These are phyloP conservation scores for Argyresthia goedartella DNA, from an alignment of 2,888 invertebrate species.

Conservation along the genomic window DNA sequence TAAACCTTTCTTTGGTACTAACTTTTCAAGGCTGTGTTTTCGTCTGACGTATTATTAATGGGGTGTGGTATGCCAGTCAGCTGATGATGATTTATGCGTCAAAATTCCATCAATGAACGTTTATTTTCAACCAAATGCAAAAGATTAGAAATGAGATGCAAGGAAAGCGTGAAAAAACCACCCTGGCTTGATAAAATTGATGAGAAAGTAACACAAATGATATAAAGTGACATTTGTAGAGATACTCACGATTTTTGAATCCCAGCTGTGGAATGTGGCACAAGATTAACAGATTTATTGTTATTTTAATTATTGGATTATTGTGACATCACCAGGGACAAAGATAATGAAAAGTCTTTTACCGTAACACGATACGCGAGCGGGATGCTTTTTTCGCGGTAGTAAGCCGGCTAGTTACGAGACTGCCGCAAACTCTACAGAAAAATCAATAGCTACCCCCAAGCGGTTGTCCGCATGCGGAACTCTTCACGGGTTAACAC, in stretches of 20 bases:
- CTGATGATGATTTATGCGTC: slow-evolving; percentile 32
- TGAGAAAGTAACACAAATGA: slow-evolving; percentile 16
- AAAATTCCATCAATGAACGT: background rate
- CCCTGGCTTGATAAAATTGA: slow-evolving; percentile 13
- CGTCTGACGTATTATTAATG: slow-evolving; percentile 30
- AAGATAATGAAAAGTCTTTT: slow-evolving; percentile 31
- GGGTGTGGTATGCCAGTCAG: slow-evolving; percentile 32
- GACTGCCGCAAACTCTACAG: slow-evolving; percentile 64
- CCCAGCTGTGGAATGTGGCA: slow-evolving; percentile 43
- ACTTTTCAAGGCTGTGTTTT: background rate
- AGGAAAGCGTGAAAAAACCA: slow-evolving; percentile 2
- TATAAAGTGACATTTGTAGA: slow-evolving; percentile 22
- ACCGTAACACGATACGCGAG: slow-evolving; percentile 51
- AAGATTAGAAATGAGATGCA: no score
- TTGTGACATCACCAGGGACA: background rate
- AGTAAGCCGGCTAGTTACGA: slow-evolving; percentile 54
- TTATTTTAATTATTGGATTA: background rate
- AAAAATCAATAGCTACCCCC: slow-evolving; percentile 65
- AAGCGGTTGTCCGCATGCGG: slow-evolving; percentile 56
- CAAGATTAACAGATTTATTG: slow-evolving; percentile 10
- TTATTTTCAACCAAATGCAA: no score
- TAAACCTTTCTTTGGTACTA: no score
- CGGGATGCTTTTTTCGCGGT: slow-evolving; percentile 56
- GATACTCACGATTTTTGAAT: slow-evolving; percentile 50
- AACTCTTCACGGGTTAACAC: slow-evolving; percentile 49